Conservation (phyloP, 2,888 invertebrate species). For the Sesamia inferens region DNA sequence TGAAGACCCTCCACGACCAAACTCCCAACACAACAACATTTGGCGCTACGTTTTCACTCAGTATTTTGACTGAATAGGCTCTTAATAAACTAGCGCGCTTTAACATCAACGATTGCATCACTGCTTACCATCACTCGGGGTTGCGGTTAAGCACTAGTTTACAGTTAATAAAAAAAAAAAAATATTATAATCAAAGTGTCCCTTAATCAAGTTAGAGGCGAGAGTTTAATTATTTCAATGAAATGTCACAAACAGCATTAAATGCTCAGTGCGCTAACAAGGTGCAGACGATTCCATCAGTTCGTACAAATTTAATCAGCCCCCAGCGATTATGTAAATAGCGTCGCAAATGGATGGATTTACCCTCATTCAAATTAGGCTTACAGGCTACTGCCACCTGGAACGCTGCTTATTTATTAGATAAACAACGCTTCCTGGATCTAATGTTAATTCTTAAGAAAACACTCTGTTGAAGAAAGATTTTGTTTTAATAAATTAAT, state of each 20-base stretch:
- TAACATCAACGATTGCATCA: too few relatives aligned
- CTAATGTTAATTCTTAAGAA: conserved; percentile 36
- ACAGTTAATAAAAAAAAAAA: too few relatives aligned
- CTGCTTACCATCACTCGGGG: too few relatives aligned
- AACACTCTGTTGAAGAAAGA: conserved; percentile 2
- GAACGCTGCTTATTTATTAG: conserved; percentile 67
- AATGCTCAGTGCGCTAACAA: conserved; percentile 46
- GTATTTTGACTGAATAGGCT: too few relatives aligned
- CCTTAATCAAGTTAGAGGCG: background rate
- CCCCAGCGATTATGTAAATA: conserved; percentile 84
- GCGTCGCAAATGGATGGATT: conserved; percentile 78
- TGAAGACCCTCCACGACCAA: too few relatives aligned
- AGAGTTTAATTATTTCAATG: conserved; percentile 30
- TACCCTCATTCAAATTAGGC: conserved; percentile 80
- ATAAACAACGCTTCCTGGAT: conserved; percentile 57
- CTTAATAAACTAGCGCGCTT: too few relatives aligned
- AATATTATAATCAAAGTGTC: too few relatives aligned
- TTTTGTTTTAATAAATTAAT: conserved; percentile 23
- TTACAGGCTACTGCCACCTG: conserved; percentile 72
- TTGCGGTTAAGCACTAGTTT: too few relatives aligned
- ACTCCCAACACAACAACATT: too few relatives aligned
- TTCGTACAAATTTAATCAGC: conserved; percentile 83
- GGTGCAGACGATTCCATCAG: conserved; percentile 64
- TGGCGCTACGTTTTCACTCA: too few relatives aligned
- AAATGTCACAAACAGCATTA: conserved; percentile 33